phyloP scores from a whole-genome alignment of 2,113 vertebrate genomes.

The Lophotis ruficrista region DNA sequence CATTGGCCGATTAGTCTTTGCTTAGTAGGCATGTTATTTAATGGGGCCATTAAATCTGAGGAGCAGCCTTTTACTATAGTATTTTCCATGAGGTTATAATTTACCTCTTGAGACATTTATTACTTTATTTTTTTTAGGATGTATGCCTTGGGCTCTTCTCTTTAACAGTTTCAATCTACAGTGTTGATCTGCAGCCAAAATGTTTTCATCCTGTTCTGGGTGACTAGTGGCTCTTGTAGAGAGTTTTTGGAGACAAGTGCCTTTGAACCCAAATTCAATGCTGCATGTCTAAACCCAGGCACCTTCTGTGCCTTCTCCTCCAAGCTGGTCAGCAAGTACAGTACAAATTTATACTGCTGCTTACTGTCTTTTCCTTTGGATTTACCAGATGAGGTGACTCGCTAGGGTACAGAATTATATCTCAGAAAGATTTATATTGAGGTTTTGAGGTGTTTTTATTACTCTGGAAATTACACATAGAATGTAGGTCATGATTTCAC shows the following conservation, averaged over 20 bases:
- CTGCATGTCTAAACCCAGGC: neutral
- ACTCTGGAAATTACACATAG: neutral
- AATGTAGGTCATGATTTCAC: conserved; percentile 45
- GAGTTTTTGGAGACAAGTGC: neutral
- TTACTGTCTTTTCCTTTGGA: neutral
- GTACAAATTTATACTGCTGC: neutral
- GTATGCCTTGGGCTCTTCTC: neutral
- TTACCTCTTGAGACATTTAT: neutral
- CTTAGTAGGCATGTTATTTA: neutral
- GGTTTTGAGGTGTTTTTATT: neutral
- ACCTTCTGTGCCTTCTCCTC: neutral
- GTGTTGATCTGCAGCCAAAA: neutral
- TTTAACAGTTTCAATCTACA: neutral
- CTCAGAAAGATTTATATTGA: neutral
- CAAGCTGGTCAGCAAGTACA: neutral
- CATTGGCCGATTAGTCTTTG: neutral
- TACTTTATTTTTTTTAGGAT: neutral
- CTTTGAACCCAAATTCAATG: neutral
- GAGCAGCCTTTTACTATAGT: neutral
- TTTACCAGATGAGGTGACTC: neutral
- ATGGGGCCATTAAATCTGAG: neutral
- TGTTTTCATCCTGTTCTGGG: neutral
- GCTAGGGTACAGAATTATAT: neutral
- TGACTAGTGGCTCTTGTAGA: neutral
- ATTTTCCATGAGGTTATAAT: neutral